Conservation (phyloP, 2,797 vertebrate species). For the Craterocephalus amniculus region DNA sequence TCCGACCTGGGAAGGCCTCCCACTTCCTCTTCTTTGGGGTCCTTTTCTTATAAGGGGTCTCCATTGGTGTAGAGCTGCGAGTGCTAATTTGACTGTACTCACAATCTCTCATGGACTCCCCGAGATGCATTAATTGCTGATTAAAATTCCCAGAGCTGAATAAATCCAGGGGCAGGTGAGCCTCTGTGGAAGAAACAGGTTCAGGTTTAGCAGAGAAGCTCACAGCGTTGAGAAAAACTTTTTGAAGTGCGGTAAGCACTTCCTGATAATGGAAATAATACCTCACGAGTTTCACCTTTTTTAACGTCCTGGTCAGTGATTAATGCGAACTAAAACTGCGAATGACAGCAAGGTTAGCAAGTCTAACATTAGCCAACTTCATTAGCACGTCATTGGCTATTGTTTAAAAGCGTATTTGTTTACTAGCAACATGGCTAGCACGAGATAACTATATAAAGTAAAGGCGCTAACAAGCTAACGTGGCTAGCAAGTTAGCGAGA, state of each 20-base stretch:
- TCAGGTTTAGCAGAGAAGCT: conserved; percentile 19
- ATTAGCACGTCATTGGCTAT: background rate
- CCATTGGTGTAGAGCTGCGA: conserved; percentile 96
- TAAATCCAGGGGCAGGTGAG: conserved; percentile 59
- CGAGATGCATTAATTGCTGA: conserved; percentile 89
- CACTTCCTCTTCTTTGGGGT: conserved; percentile 91
- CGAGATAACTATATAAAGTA: conserved; percentile 31
- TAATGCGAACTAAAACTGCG: background rate
- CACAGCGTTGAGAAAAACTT: too few species aligned
- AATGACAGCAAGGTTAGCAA: background rate
- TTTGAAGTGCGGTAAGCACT: too few species aligned
- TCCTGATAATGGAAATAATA: too few species aligned
- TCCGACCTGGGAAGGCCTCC: conserved; percentile 96
- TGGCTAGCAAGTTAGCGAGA: conserved; percentile 56
- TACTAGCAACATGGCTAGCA: conserved; percentile 54
- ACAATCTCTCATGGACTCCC: conserved; percentile 96
- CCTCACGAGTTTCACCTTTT: too few species aligned
- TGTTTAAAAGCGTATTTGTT: conserved; percentile 37
- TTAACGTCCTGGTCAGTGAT: background rate
- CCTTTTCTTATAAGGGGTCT: conserved; percentile 94
- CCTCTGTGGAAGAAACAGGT: conserved; percentile 55
- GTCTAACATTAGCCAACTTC: conserved; percentile 22
- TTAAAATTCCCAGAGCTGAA: conserved; percentile 58
- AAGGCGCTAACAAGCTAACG: conserved; percentile 60
- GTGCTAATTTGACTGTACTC: conserved; percentile 98